Percentiles rank a stretch among this genome's conserved stretches.
These are phyloP conservation scores for Alethe diademata DNA, from an alignment of 2,113 vertebrate genomes.

Conservation along the genomic window DNA sequence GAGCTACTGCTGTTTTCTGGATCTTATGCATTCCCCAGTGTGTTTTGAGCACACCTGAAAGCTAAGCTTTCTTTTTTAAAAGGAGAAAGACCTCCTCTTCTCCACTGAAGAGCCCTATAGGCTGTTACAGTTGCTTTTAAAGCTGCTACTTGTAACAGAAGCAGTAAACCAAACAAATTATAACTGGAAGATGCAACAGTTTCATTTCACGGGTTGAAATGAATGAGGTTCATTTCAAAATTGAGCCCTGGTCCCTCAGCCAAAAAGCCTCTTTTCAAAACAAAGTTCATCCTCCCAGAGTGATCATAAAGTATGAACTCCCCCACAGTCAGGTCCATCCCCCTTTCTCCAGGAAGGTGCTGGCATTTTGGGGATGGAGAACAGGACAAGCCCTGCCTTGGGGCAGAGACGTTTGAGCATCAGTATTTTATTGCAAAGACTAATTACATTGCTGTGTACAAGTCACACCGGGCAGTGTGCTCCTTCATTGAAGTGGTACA, in stretches of 20 bases:
- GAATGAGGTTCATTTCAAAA: background rate
- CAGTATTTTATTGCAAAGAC: conserved; percentile 75
- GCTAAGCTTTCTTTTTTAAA: background rate
- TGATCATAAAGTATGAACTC: fast-evolving
- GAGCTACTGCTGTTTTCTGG: background rate
- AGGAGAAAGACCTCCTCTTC: background rate
- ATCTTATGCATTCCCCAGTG: background rate
- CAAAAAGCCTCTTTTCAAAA: background rate
- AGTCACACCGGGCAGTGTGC: conserved; percentile 60
- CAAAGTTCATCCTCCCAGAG: background rate
- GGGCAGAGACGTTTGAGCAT: background rate
- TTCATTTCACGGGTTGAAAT: background rate
- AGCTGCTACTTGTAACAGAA: background rate
- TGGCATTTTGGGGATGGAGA: background rate
- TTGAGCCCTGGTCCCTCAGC: background rate
- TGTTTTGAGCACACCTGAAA: too few relatives aligned
- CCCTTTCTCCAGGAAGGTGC: background rate
- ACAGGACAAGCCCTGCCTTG: background rate
- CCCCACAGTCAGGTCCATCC: background rate
- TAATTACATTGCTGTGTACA: conserved; percentile 73
- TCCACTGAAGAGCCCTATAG: fast-evolving
- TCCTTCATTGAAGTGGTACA: conserved; percentile 72
- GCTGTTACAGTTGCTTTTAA: background rate
- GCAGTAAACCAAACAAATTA: fast-evolving
- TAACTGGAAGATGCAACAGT: fast-evolving